Base-by-base conservation (phyloP, 2,888 invertebrate species). In the Cryptocheilus praepositus region DNA sequence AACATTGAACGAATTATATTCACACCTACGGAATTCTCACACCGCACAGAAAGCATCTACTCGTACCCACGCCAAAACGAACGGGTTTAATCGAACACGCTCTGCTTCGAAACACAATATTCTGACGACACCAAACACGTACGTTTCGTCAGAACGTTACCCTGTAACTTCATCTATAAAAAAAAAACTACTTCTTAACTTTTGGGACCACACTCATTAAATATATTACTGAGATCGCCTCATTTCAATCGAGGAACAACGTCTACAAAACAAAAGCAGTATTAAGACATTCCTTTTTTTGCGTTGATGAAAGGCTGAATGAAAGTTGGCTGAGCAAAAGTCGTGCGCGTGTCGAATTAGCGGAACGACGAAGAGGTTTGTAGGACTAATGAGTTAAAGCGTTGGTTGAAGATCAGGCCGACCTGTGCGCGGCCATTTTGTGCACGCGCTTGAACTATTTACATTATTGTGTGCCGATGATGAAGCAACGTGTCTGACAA, bases 141-240 rank as follows among this genome's bases (percentile, higher is more conserved):
- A 36, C 13, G 8, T 36, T 2, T 28, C 28, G 28, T 28, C 7
- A 28, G 28, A 28, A 36, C 49, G 70, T 21, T 36, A 36, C 36
- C 36, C 36, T 11, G 3, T 36, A 36, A 36, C 36, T 11, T 7
- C 4, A 36, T 36, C 36, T 36, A 1, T 11, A 67, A 53, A n/a
- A 60, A 56, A 28, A 72, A 73, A 56, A 63, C 63, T 70, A 82
- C 81, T 85, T 81, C 80, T 85, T 81, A 81, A 82, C 81, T 85
- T 85, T 85, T 84, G 86, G 86, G 86, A 86, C 86, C 86, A 86
- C 82, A 82, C 81, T 86, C 82, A 80, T 83, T 83, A 83, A 83
- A 64, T 65, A 74, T 67, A 74, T 64, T 77, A 69, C 68, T 49
- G 79, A 70, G 75, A 75, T 73, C 70, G 51, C 77, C 80, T 76